These are phyloP conservation scores for Noctua pronuba DNA, from an alignment of 2,888 invertebrate genomes.

Conservation along the genomic window DNA sequence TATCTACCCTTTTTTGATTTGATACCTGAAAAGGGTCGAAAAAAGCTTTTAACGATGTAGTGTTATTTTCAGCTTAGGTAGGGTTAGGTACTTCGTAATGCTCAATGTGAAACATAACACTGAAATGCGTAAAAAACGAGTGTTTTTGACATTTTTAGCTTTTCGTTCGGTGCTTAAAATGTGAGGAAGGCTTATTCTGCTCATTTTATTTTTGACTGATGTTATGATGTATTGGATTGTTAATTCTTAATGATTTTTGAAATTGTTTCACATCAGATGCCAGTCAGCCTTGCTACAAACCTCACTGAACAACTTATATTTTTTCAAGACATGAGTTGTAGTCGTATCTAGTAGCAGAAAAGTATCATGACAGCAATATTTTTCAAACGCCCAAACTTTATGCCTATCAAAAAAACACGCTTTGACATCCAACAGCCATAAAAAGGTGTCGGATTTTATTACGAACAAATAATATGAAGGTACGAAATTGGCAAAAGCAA, in stretches of 20 bases:
- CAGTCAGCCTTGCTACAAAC: not conserved
- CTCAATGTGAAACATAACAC: not conserved
- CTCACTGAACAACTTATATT: not conserved
- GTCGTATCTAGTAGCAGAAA: not conserved
- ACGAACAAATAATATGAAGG: constrained; percentile 60
- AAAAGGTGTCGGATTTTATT: constrained; percentile 57
- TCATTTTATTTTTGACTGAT: not conserved
- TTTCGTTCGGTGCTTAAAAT: not conserved
- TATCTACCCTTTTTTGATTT: not conserved
- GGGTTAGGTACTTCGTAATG: not conserved
- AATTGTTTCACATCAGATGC: not conserved
- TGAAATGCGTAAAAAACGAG: not conserved
- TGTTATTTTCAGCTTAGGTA: constrained; percentile 15
- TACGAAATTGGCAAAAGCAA: constrained; percentile 77
- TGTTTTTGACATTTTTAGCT: not conserved
- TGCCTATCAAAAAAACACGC: not conserved
- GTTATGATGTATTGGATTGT: not conserved
- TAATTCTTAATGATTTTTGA: not conserved
- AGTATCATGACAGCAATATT: not conserved
- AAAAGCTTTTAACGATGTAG: not conserved
- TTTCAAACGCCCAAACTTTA: constrained; percentile 4
- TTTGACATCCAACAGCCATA: constrained; percentile 19
- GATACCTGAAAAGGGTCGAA: constrained; percentile 7
- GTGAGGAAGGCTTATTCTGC: not conserved
- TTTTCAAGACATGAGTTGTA: not conserved